Evolutionary conservation across 2,113 vertebrate species (phyloP).

Genomic region (Oryzias woworae): DNA sequence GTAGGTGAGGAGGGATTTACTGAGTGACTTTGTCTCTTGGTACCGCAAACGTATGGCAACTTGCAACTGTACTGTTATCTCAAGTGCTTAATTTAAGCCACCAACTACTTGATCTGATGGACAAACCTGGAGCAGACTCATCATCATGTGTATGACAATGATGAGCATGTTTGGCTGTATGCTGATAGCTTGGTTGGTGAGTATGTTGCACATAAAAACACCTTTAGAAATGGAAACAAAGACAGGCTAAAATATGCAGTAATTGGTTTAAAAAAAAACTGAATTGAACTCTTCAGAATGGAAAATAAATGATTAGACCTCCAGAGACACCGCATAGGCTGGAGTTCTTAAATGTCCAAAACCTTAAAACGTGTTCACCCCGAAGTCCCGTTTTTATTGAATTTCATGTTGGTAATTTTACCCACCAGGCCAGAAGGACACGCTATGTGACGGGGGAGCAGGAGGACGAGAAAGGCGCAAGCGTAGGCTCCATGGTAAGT

Average conservation of each 20-base stretch:
- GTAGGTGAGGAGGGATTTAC: conserved; percentile 52
- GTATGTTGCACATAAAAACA: conserved; percentile 44
- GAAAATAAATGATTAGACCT: background rate
- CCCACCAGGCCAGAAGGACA: conserved; percentile 57
- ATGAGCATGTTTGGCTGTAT: conserved; percentile 73
- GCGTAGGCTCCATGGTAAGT: conserved; percentile 51
- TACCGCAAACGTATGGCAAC: conserved; percentile 14
- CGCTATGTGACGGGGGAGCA: conserved; percentile 40
- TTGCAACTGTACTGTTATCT: conserved; percentile 7
- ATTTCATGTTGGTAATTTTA: conserved; percentile 16
- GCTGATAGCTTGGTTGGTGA: conserved; percentile 74
- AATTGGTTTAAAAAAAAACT: no score
- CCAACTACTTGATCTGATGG: conserved; percentile 38
- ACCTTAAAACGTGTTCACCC: background rate
- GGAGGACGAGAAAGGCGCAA: conserved; percentile 36
- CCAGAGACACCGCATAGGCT: no score
- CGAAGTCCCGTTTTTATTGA: background rate
- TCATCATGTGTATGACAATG: conserved; percentile 75
- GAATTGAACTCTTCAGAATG: no score
- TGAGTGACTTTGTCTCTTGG: conserved; percentile 48
- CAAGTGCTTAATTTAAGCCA: conserved; percentile 17
- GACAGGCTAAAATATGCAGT: no score
- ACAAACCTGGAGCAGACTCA: conserved; percentile 34
- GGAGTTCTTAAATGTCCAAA: background rate
- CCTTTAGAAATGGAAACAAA: conserved; percentile 1